Conservation (phyloP, 37 sponge, comb jelly and placozoan genomes). For the Hormiphora californensis region DNA sequence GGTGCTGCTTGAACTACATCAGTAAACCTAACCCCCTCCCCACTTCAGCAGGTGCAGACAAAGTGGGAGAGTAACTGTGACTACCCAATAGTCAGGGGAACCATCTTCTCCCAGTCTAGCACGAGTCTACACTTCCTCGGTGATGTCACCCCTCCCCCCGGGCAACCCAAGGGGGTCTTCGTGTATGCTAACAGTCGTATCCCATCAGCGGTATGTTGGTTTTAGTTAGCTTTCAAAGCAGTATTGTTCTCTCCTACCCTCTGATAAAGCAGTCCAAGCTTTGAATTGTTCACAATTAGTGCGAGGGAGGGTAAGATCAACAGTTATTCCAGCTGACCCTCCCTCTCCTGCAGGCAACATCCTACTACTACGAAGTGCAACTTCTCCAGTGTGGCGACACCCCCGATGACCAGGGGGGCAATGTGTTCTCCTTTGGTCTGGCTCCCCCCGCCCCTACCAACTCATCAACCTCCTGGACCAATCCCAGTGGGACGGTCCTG, state of each 20-base stretch:
- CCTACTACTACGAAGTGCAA: conserved; percentile 95
- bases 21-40: background rate
- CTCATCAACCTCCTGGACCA: conserved; percentile 40
- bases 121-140: conserved; percentile 39
- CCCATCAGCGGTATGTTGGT: background rate
- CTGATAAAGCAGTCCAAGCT: background rate
- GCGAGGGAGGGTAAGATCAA: background rate
- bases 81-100: conserved; percentile 15
- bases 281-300: background rate
- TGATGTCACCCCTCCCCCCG: conserved; percentile 20
- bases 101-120: conserved; percentile 5
- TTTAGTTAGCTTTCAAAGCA: background rate
- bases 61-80: conserved; percentile 47
- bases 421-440: conserved; percentile 56
- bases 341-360: conserved; percentile 59
- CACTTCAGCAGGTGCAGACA: conserved; percentile 4
- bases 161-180: conserved; percentile 22
- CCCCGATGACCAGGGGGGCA: conserved; percentile 42
- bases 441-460: conserved; percentile 63
- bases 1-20: background rate
- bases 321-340: background rate
- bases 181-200: conserved; percentile 13
- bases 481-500: background rate
- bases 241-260: background rate
- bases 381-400: conserved; percentile 58